These are phyloP conservation scores for Betta splendens DNA, from an alignment of 2,797 vertebrate genomes.

Conservation along the genomic window DNA sequence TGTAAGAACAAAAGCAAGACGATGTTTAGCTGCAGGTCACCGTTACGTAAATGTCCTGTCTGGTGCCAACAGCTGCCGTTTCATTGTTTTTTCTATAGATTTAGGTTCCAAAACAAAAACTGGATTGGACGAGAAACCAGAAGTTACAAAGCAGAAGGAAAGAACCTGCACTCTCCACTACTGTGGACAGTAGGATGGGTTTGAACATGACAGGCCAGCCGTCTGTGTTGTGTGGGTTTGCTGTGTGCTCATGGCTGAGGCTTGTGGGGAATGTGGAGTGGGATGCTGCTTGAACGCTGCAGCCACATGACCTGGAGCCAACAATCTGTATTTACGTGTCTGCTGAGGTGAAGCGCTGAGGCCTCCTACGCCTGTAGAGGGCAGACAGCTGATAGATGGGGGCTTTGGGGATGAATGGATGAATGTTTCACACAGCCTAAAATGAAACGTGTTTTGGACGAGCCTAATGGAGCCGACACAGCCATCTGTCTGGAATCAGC, in stretches of 20 bases:
- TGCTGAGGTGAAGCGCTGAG: too few relatives aligned
- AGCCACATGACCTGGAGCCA: constrained; percentile 37
- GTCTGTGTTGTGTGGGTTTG: constrained; percentile 34
- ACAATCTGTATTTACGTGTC: constrained; percentile 27
- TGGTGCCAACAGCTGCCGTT: too few relatives aligned
- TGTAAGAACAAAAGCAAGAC: constrained; percentile 18
- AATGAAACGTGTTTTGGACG: constrained; percentile 41
- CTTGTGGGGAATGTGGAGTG: constrained; percentile 68
- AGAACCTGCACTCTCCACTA: too few relatives aligned
- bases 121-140: too few relatives aligned
- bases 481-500: constrained; percentile 48
- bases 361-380: constrained; percentile 15
- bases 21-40: not conserved
- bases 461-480: constrained; percentile 37
- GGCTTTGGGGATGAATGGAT: constrained; percentile 7
- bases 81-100: too few relatives aligned
- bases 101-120: too few relatives aligned
- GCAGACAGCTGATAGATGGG: not conserved
- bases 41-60: too few relatives aligned
- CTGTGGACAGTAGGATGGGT: too few relatives aligned
- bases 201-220: too few relatives aligned
- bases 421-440: constrained; percentile 27
- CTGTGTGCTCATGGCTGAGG: constrained; percentile 55
- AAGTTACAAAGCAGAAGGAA: too few relatives aligned
- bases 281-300: constrained; percentile 56